A percentile compares a stretch with the other conserved stretches of the same genome.
Evolutionary conservation across 2,888 invertebrate species (phyloP).

Genomic region (Meta bourneti): DNA sequence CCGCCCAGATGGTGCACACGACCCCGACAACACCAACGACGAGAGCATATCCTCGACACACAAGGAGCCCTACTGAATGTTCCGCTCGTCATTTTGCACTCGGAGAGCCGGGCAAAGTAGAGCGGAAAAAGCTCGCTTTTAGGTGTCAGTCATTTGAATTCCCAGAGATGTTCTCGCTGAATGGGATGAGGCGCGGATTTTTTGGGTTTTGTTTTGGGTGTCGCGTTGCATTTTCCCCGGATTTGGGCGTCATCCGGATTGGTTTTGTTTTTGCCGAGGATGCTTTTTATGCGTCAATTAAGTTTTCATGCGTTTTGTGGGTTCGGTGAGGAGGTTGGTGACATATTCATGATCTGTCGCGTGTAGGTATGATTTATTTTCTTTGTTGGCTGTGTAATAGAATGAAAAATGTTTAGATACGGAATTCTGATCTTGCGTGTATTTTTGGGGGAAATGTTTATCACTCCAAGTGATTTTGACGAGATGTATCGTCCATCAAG

Average conservation of each 20-base stretch:
- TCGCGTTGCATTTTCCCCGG: not conserved
- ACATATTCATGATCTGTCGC: not conserved
- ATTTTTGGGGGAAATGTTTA: too few relatives aligned
- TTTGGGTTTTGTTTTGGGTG: not conserved
- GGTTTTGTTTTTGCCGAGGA: too few relatives aligned
- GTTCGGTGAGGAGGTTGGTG: not conserved
- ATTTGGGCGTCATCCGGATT: not conserved
- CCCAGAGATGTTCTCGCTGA: not conserved
- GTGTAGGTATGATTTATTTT: too few relatives aligned
- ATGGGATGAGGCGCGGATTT: not conserved
- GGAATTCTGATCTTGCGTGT: too few relatives aligned
- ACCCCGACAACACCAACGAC: slow-evolving; percentile 25
- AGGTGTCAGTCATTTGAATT: slow-evolving; percentile 57
- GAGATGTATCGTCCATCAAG: too few relatives aligned
- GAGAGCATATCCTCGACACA: slow-evolving; percentile 41
- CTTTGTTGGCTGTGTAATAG: too few relatives aligned
- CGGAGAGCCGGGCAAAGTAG: not conserved
- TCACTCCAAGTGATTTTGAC: too few relatives aligned
- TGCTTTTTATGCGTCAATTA: too few relatives aligned
- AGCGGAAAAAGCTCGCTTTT: slow-evolving; percentile 37
- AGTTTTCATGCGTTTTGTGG: too few relatives aligned
- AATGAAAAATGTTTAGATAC: too few relatives aligned
- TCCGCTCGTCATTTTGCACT: slow-evolving; percentile 17
- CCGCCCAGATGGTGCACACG: slow-evolving; percentile 44
- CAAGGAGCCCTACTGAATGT: slow-evolving; percentile 10